phyloP scores from a whole-genome alignment of 1,140 invertebrate genomes.

The Neelides sp. region DNA sequence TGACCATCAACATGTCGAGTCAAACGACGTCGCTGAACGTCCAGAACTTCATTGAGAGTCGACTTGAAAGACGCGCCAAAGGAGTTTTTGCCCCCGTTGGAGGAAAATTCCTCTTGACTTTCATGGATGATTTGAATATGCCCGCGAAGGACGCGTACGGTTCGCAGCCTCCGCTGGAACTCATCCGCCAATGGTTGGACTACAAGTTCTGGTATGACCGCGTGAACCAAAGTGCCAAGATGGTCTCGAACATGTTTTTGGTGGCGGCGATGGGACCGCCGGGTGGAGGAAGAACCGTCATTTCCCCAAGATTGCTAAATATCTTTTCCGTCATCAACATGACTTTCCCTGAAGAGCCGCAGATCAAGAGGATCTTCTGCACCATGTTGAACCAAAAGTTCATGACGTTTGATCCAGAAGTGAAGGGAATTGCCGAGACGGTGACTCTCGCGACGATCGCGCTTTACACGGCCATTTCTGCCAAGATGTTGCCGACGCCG shows the following conservation, averaged over 20 bases:
- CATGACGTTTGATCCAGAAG: slow-evolving; percentile 58
- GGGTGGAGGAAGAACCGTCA: slow-evolving; percentile 61
- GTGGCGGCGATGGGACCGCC: slow-evolving; percentile 66
- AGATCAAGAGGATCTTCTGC: slow-evolving; percentile 64
- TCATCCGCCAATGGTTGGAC: slow-evolving; percentile 71
- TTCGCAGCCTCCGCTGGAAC: slow-evolving; percentile 69
- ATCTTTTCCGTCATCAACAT: slow-evolving; percentile 70
- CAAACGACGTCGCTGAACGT: slow-evolving; percentile 61
- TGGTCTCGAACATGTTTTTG: slow-evolving; percentile 56
- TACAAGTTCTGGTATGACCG: slow-evolving; percentile 76
- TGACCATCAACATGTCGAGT: slow-evolving; percentile 72
- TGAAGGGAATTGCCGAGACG: slow-evolving; percentile 50
- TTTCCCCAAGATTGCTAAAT: slow-evolving; percentile 59
- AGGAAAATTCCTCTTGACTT: slow-evolving; percentile 60
- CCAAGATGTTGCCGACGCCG: slow-evolving; percentile 66
- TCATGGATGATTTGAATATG: slow-evolving; percentile 84
- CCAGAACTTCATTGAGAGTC: slow-evolving; percentile 58
- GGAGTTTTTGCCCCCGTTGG: slow-evolving; percentile 39
- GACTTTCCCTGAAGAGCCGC: slow-evolving; percentile 60
- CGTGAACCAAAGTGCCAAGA: slow-evolving; percentile 55
- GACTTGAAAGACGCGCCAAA: slow-evolving; percentile 69
- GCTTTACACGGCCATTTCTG: slow-evolving; percentile 54
- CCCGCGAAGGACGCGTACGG: slow-evolving; percentile 73
- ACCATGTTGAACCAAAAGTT: slow-evolving; percentile 70
- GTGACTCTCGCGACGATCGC: slow-evolving; percentile 56